Evolutionary conservation across 2,888 invertebrate species (phyloP).

Genomic region (Aquatica leii): DNA sequence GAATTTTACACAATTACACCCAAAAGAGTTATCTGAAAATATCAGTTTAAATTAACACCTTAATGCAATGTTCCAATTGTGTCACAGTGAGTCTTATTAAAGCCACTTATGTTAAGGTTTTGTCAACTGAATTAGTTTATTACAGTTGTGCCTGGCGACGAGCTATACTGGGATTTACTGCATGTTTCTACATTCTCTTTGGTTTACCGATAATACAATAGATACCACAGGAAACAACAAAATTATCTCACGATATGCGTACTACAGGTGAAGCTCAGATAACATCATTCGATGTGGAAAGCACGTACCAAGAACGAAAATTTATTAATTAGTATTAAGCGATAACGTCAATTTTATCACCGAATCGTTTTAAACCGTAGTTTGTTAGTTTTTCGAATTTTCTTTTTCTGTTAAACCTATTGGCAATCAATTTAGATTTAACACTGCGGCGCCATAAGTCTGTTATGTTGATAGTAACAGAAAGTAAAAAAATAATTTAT

Average conservation of each 20-base stretch:
- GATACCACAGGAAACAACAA: conserved; percentile 39
- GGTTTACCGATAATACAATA: conserved; percentile 37
- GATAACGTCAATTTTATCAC: too few relatives aligned
- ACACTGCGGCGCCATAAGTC: background rate
- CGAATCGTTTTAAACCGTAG: too few relatives aligned
- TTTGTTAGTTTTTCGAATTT: too few relatives aligned
- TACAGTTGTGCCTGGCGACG: conserved; percentile 30
- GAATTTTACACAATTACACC: conserved; percentile 46
- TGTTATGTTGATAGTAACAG: background rate
- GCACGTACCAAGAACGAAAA: conserved; percentile 14
- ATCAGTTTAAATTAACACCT: conserved; percentile 45
- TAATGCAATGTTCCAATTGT: conserved; percentile 43
- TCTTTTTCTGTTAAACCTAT: too few relatives aligned
- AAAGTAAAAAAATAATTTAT: background rate
- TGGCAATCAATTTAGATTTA: background rate
- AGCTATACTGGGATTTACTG: conserved; percentile 32
- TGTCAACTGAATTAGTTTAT: conserved; percentile 37
- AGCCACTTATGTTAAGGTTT: conserved; percentile 31
- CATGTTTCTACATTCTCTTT: conserved; percentile 29
- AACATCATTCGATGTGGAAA: conserved; percentile 10
- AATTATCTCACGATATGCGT: conserved; percentile 35
- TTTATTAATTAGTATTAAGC: conserved; percentile 1
- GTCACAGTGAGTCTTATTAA: conserved; percentile 33
- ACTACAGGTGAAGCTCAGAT: conserved; percentile 16
- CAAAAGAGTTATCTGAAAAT: conserved; percentile 45